A percentile compares a stretch with the other conserved stretches of the same genome.
phyloP scores from a whole-genome alignment of 2,888 invertebrate genomes.

The Synanthedon myopaeformis region DNA sequence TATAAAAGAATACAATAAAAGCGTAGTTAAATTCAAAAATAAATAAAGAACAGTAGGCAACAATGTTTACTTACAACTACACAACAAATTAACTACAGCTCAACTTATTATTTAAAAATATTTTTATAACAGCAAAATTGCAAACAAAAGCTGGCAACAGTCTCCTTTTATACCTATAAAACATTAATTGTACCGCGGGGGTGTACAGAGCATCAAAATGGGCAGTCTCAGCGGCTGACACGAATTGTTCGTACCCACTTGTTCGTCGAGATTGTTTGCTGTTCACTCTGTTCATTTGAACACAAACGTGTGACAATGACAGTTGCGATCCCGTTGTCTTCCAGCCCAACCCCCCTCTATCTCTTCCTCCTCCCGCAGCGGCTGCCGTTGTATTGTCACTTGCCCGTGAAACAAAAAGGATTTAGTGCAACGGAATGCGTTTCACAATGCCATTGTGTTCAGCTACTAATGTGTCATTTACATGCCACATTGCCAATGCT shows the following conservation, averaged over 20 bases:
- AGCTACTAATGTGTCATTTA: background rate
- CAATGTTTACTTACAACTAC: too few relatives aligned
- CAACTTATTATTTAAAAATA: too few relatives aligned
- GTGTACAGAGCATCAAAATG: slow-evolving; percentile 12
- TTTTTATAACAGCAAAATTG: too few relatives aligned
- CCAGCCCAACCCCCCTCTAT: slow-evolving; percentile 3
- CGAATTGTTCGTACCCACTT: slow-evolving; percentile 26
- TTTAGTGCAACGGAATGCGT: background rate
- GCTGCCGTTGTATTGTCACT: background rate
- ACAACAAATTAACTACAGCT: too few relatives aligned
- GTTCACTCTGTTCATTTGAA: slow-evolving; percentile 26
- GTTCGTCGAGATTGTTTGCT: slow-evolving; percentile 2
- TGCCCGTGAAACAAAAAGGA: background rate
- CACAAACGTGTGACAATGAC: slow-evolving; percentile 19
- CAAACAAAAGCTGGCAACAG: too few relatives aligned
- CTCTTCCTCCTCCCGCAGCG: background rate
- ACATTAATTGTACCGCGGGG: slow-evolving; percentile 1
- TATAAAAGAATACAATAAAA: too few relatives aligned
- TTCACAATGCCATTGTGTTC: background rate
- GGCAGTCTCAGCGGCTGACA: slow-evolving; percentile 17
- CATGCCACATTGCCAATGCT: background rate
- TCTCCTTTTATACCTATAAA: background rate
- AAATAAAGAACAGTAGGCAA: too few relatives aligned
- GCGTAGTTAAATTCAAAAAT: too few relatives aligned
- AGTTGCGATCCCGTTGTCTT: slow-evolving; percentile 23